These are phyloP conservation scores for Drosophila rubida DNA, from an alignment of 2,888 invertebrate genomes.

Conservation along the genomic window DNA sequence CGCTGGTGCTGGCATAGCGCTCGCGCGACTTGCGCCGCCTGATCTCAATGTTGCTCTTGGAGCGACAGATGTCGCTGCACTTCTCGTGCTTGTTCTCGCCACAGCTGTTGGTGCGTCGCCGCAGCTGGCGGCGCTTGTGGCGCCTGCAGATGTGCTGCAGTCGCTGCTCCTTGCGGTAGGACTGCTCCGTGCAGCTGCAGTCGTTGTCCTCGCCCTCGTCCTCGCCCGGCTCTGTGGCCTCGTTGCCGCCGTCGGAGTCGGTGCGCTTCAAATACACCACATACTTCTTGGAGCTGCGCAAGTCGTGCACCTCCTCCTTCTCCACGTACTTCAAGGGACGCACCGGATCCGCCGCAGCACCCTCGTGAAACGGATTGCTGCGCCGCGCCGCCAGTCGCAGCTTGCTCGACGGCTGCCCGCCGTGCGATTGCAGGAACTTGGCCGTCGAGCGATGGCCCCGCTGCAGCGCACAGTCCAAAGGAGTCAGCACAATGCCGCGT, in stretches of 20 bases:
- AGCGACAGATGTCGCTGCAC: constrained; percentile 83
- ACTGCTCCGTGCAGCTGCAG: constrained; percentile 83
- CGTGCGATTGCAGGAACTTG: constrained; percentile 95
- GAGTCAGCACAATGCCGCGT: constrained; percentile 94
- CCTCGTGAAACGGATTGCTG: constrained; percentile 82
- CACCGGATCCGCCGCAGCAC: constrained; percentile 78
- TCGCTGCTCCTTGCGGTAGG: constrained; percentile 80
- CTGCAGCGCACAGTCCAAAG: constrained; percentile 95
- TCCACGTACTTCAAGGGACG: constrained; percentile 83
- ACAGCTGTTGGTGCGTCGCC: constrained; percentile 84
- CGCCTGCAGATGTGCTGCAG: constrained; percentile 78
- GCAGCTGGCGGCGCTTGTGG: constrained; percentile 78
- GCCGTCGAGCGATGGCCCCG: constrained; percentile 95
- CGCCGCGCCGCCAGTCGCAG: constrained; percentile 85
- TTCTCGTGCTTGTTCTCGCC: constrained; percentile 79
- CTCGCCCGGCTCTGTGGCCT: constrained; percentile 8
- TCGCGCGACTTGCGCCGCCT: constrained; percentile 80
- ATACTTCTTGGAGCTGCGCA: constrained; percentile 82
- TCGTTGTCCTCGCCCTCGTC: constrained; percentile 28
- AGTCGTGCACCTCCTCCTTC: constrained; percentile 82
- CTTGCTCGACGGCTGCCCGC: constrained; percentile 92
- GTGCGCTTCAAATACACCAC: constrained; percentile 82
- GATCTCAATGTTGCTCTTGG: constrained; percentile 85
- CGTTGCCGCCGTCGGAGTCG: constrained; percentile 72
- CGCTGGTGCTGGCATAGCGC: constrained; percentile 81